Evolutionary conservation across 2,888 invertebrate species (phyloP).

Genomic region (Chrysolina americana): DNA sequence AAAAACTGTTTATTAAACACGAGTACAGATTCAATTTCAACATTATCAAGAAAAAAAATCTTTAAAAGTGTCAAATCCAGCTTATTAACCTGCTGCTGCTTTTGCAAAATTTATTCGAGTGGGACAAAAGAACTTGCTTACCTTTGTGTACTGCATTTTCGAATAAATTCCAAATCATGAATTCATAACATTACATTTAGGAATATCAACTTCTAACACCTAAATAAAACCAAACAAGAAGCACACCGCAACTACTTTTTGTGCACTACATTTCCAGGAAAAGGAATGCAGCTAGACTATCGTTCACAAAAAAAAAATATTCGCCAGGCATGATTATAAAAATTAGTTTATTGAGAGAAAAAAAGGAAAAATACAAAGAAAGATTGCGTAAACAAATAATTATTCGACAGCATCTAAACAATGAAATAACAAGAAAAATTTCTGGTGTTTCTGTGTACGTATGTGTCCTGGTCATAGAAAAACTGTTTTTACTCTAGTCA

Average conservation of each 20-base stretch:
- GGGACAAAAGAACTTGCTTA: neutral
- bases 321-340: slow-evolving; percentile 44
- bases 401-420: slow-evolving; percentile 38
- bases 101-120: neutral
- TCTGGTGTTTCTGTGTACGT: slow-evolving; percentile 47
- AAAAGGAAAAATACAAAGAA: slow-evolving; percentile 42
- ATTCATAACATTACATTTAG: neutral
- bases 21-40: no score
- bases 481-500: slow-evolving; percentile 50
- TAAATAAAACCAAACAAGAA: slow-evolving; percentile 9
- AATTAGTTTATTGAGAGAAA: slow-evolving; percentile 40
- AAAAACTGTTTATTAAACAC: no score
- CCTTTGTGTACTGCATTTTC: neutral
- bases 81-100: neutral
- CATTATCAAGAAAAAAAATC: no score
- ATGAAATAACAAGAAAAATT: slow-evolving; percentile 36
- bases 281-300: no score
- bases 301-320: slow-evolving; percentile 26
- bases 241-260: neutral
- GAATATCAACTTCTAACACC: neutral
- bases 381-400: slow-evolving; percentile 38
- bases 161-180: no score
- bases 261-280: slow-evolving; percentile 2
- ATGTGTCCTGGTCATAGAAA: slow-evolving; percentile 56
- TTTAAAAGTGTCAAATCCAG: no score